These are phyloP conservation scores for Chaenodraco wilsoni DNA, from an alignment of 2,797 vertebrate species.

Conservation along the genomic window DNA sequence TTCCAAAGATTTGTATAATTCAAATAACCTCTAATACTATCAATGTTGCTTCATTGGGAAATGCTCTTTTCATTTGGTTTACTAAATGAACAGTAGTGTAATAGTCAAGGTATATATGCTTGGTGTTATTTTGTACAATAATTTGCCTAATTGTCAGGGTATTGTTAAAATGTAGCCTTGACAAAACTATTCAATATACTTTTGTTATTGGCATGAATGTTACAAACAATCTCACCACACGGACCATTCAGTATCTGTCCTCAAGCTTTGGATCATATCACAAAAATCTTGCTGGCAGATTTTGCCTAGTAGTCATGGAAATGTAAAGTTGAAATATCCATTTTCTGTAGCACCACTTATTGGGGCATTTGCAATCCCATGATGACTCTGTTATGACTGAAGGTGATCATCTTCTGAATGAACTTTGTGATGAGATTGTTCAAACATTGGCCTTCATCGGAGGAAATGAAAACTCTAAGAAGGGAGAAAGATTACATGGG, in stretches of 20 bases:
- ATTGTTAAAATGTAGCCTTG: too few relatives aligned
- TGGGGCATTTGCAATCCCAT: background rate
- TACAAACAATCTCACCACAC: too few relatives aligned
- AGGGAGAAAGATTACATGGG: background rate
- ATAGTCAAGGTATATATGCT: too few relatives aligned
- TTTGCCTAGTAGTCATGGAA: too few relatives aligned
- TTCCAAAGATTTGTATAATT: background rate
- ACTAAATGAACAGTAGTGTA: too few relatives aligned
- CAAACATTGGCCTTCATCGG: background rate
- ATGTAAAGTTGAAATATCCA: background rate
- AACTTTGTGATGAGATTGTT: background rate
- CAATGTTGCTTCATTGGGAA: background rate
- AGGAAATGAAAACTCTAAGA: background rate
- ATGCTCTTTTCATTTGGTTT: too few relatives aligned
- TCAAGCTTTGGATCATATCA: background rate
- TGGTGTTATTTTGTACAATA: too few relatives aligned
- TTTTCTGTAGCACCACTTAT: background rate
- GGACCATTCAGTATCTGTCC: background rate
- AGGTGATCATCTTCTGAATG: background rate
- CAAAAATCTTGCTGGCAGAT: background rate
- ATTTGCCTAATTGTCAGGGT: too few relatives aligned
- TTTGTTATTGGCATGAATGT: too few relatives aligned
- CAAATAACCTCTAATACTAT: background rate
- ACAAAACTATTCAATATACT: too few relatives aligned
- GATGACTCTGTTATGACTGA: background rate